phyloP scores from a whole-genome alignment of 2,797 vertebrate species.

The Sorex maritimensis region DNA sequence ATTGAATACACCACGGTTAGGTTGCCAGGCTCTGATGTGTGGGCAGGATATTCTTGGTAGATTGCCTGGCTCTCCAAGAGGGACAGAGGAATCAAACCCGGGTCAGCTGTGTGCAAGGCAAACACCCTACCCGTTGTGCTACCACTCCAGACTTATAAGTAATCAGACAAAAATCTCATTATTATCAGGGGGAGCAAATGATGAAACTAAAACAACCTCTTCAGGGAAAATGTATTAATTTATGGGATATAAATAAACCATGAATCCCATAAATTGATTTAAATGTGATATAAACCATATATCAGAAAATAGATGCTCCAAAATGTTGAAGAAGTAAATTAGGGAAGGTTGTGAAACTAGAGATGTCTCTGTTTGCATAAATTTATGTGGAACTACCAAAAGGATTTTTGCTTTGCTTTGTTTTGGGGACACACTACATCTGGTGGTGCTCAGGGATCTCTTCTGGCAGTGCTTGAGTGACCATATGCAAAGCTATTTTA shows the following conservation, averaged over 20 bases:
- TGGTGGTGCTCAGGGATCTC: too few species aligned
- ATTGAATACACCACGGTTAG: too few species aligned
- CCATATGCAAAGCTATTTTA: too few species aligned
- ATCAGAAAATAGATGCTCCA: constrained; percentile 42
- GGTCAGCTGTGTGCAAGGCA: too few species aligned
- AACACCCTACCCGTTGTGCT: too few species aligned
- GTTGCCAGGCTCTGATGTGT: too few species aligned
- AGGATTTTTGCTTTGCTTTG: constrained; percentile 27
- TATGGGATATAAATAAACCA: constrained; percentile 5
- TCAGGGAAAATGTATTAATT: background rate
- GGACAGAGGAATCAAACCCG: background rate
- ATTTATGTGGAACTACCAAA: constrained; percentile 31
- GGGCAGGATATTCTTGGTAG: too few species aligned
- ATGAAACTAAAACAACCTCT: constrained; percentile 5
- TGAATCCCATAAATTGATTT: constrained; percentile 29
- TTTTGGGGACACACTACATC: too few species aligned
- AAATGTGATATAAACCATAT: background rate
- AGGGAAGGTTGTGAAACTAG: background rate
- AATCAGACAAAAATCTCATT: background rate
- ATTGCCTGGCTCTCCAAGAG: too few species aligned
- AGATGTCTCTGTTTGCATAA: constrained; percentile 6
- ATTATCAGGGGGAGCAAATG: background rate
- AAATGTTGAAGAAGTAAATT: constrained; percentile 46
- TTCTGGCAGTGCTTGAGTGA: too few species aligned
- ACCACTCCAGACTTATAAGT: background rate